Percentiles rank a stretch among this genome's conserved stretches.
Evolutionary conservation across 35 echinoderm and acorn worm genomes (phyloP).

Genomic region (Heliocidaris erythrogramma): DNA sequence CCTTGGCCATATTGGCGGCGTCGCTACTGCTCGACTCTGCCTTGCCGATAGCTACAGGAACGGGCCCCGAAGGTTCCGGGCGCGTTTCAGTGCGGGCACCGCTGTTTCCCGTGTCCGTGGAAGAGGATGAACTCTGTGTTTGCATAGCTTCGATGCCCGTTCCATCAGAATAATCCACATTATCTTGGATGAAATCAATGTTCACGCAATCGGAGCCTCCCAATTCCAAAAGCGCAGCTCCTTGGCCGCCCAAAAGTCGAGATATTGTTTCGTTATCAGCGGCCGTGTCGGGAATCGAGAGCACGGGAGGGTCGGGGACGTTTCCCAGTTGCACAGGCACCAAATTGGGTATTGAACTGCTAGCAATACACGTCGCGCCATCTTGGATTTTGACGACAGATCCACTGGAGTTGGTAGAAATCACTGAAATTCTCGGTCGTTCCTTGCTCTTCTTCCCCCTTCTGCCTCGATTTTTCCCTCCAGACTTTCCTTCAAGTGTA

Average conservation of each 20-base stretch:
- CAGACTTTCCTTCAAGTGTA: not conserved
- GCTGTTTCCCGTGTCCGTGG: not conserved
- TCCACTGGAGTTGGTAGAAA: slow-evolving; percentile 29
- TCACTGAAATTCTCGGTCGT: not conserved
- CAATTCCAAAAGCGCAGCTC: slow-evolving; percentile 40
- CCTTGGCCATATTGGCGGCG: not conserved
- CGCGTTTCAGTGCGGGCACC: not conserved
- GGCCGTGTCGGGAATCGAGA: slow-evolving; percentile 45
- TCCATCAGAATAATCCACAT: slow-evolving; percentile 22
- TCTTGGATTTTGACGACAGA: slow-evolving; percentile 44
- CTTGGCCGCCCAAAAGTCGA: slow-evolving; percentile 35
- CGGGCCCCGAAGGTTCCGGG: not conserved
- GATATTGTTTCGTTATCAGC: slow-evolving; percentile 42
- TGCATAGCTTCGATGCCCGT: not conserved
- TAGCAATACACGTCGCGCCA: slow-evolving; percentile 14
- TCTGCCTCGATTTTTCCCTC: not conserved
- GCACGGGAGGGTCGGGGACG: slow-evolving; percentile 13
- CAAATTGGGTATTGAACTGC: not conserved
- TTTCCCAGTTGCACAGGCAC: slow-evolving; percentile 39
- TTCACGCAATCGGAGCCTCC: slow-evolving; percentile 44
- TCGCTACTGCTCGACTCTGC: not conserved
- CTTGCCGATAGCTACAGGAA: not conserved
- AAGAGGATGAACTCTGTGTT: not conserved
- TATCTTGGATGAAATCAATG: slow-evolving; percentile 41
- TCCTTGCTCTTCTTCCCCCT: not conserved